Evolutionary conservation across 1,140 invertebrate genomes (phyloP), one percentile per base, ranked within the genome.

Genomic region (Galleria mellonella): DNA sequence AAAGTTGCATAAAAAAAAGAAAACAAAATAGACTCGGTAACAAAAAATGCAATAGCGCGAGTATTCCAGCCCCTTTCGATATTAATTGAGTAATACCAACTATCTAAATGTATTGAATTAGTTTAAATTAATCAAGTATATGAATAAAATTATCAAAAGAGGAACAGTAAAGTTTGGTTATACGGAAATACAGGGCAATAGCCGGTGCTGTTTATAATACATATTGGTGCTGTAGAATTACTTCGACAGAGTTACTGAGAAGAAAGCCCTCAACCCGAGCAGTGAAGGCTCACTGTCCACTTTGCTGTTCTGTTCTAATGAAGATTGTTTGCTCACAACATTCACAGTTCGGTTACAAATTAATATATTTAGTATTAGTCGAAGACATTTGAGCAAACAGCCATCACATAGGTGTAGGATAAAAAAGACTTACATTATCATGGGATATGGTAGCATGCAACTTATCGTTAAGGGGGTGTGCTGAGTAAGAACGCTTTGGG

Each of bases 401-500:
- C 41, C 47, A 52, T 43, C 49, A 49, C 47, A 52, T 44, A 52
- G 36, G 15, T 9, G 31, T 36, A 43, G 28, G 40, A 31, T 56
- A 53, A 52, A 47, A 53, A 54, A 55, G 53, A 57, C 47, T 55
- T 57, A 57, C 23, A 32, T 45, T 46, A n/a, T n/a, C n/a, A 35
- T 51, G 36, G 49, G 47, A 37, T 37, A 43, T 53, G 52, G n/a
- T 54, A 47, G 58, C 65, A 65, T 69, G 65, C 62, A 62, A 65
- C 58, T 62, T 60, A 60, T 59, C 32, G n/a, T 9, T 55, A 57
- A 38, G 37, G 56, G 65, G 55, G 55, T 60, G 76, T 73, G 72
- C 69, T 72, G 55, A 71, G 47, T 72, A 65, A 66, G 61, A 65
- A 70, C 66, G 74, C 67, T 67, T 46, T 59, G 54, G 69, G 68